These are phyloP conservation scores for Chrysolina oricalcia DNA, from an alignment of 2,888 invertebrate species.

Conservation along the genomic window DNA sequence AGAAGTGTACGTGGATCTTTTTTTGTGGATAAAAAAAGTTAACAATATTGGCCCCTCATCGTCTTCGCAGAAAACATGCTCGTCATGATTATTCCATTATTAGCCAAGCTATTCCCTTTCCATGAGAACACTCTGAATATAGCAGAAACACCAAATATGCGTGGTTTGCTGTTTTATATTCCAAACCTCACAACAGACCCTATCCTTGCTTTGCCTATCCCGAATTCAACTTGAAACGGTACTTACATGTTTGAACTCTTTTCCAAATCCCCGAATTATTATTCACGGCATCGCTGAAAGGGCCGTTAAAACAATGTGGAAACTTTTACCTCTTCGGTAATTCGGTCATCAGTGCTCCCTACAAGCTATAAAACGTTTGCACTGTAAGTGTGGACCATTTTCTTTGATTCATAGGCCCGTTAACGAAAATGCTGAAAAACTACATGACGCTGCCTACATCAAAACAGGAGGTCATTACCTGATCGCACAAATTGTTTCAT, in stretches of 20 bases:
- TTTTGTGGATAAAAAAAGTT: too few species aligned
- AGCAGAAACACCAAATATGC: neutral
- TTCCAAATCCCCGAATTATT: conserved; percentile 4
- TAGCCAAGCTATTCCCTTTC: too few species aligned
- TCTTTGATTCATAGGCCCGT: neutral
- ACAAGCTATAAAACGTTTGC: neutral
- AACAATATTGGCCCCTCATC: too few species aligned
- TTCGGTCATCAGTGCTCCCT: neutral
- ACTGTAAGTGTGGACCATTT: neutral
- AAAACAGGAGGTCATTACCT: too few species aligned
- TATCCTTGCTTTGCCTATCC: neutral
- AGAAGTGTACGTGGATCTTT: too few species aligned
- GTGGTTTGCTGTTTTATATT: neutral
- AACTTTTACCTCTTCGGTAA: conserved; percentile 9
- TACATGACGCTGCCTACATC: neutral
- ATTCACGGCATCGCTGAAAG: neutral
- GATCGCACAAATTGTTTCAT: too few species aligned
- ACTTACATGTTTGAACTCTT: neutral
- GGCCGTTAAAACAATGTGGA: conserved; percentile 13
- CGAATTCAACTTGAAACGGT: conserved; percentile 7
- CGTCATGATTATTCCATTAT: too few species aligned
- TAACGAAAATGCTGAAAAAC: neutral
- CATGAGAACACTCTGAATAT: neutral
- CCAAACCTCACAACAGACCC: neutral
- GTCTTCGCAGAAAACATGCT: too few species aligned